Evolutionary conservation across 2,797 vertebrate genomes (phyloP).

Genomic region (Sparidentex hasta): DNA sequence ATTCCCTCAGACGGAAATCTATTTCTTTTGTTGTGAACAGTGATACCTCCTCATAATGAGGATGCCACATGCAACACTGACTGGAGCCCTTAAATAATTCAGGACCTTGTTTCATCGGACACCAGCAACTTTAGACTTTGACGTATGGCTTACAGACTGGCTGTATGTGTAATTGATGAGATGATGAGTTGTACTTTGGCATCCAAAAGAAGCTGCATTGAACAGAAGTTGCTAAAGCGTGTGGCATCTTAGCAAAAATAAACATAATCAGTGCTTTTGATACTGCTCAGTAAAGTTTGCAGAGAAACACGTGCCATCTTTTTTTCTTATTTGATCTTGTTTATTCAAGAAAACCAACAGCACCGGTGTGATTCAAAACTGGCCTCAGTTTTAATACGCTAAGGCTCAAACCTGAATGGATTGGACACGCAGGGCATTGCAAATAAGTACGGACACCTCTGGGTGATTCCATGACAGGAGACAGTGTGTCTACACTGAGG

Average conservation of each 20-base stretch:
- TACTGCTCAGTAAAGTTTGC: slow-evolving; percentile 19
- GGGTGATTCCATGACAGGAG: slow-evolving; percentile 45
- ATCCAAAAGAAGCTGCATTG: slow-evolving; percentile 47
- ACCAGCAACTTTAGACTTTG: slow-evolving; percentile 85
- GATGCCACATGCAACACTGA: slow-evolving; percentile 78
- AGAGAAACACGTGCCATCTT: accelerated
- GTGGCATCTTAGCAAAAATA: slow-evolving; percentile 35
- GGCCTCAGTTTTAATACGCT: slow-evolving; percentile 20
- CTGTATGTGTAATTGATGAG: slow-evolving; percentile 84
- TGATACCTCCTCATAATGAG: slow-evolving; percentile 69
- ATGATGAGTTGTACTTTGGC: slow-evolving; percentile 71
- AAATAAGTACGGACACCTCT: slow-evolving; percentile 38
- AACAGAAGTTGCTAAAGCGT: slow-evolving; percentile 68
- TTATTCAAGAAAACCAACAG: background rate
- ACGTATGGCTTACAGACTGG: slow-evolving; percentile 79
- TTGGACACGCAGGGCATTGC: slow-evolving; percentile 24
- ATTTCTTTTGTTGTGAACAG: slow-evolving; percentile 68
- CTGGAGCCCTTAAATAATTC: slow-evolving; percentile 81
- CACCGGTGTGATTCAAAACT: background rate
- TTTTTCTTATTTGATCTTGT: background rate
- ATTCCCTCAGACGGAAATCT: slow-evolving; percentile 40
- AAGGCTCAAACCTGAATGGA: background rate
- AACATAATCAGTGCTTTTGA: slow-evolving; percentile 20
- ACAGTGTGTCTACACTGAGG: slow-evolving; percentile 45
- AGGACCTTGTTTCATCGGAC: slow-evolving; percentile 81